phyloP scores from a whole-genome alignment of 2,888 invertebrate genomes.

The Frankliniella intonsa region DNA sequence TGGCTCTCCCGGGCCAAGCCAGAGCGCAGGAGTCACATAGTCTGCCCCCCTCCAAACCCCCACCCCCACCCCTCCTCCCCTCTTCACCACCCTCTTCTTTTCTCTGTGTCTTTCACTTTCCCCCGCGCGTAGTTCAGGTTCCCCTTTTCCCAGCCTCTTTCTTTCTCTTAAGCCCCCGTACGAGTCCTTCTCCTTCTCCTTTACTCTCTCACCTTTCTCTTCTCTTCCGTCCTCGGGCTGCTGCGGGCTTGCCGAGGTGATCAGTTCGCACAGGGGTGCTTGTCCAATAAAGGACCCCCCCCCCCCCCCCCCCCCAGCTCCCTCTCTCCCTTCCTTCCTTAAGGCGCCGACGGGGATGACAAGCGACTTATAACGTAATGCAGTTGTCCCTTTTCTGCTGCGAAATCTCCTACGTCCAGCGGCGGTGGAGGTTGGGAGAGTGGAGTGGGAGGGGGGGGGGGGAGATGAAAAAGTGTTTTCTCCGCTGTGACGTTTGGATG shows the following conservation, averaged over 20 bases:
- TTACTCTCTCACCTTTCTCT: constrained; percentile 37
- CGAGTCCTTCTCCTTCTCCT: background rate
- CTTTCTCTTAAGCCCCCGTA: background rate
- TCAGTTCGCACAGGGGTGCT: background rate
- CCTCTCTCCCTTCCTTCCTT: too few species aligned
- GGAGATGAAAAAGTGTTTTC: constrained; percentile 15
- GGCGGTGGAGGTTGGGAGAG: background rate
- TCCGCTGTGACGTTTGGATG: background rate
- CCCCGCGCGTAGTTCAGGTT: constrained; percentile 27
- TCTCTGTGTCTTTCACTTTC: constrained; percentile 30
- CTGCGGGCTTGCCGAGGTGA: background rate
- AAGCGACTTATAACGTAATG: constrained; percentile 27
- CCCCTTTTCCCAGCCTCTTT: background rate
- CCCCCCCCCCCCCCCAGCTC: too few species aligned
- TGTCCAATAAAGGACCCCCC: background rate
- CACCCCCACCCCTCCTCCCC: constrained; percentile 30
- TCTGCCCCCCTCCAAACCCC: background rate
- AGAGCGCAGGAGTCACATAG: background rate
- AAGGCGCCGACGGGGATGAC: constrained; percentile 4
- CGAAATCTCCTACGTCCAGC: background rate
- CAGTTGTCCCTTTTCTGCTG: constrained; percentile 4
- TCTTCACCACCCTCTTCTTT: constrained; percentile 20
- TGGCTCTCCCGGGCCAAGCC: background rate
- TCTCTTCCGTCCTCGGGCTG: constrained; percentile 37
- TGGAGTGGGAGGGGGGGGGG: background rate